phyloP scores from a whole-genome alignment of 2,888 invertebrate genomes.

The Ornithoptera priamus region DNA sequence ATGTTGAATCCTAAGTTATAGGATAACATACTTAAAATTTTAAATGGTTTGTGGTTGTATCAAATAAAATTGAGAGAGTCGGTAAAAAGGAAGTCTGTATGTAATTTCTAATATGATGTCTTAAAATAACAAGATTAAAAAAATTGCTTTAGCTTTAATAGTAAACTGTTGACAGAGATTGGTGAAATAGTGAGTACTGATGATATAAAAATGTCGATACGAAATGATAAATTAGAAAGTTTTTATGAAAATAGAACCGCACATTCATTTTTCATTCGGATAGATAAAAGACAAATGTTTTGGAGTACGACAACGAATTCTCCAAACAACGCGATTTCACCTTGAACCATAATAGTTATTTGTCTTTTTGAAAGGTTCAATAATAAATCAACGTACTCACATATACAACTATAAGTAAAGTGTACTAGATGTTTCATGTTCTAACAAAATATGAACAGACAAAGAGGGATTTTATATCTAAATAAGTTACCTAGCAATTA shows the following conservation, averaged over 20 bases:
- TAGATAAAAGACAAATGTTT: conserved; percentile 26
- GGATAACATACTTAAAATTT: no score
- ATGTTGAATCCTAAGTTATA: no score
- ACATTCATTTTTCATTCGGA: conserved; percentile 17
- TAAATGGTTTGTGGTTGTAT: no score
- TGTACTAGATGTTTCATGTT: conserved; percentile 11
- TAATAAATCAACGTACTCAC: conserved; percentile 18
- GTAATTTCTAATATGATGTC: no score
- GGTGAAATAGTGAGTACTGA: no score
- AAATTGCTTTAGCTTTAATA: no score
- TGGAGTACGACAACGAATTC: conserved; percentile 25
- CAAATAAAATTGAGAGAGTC: no score
- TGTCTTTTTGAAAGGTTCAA: conserved; percentile 22
- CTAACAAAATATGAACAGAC: not conserved
- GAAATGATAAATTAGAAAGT: conserved; percentile 3
- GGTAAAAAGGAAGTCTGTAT: no score
- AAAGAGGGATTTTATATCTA: not conserved
- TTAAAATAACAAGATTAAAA: no score
- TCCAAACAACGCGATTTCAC: conserved; percentile 16
- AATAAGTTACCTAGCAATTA: not conserved
- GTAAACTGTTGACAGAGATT: not conserved
- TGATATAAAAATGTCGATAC: no score
- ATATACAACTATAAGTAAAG: conserved; percentile 2
- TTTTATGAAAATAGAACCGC: not conserved
- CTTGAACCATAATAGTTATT: conserved; percentile 29